Percentiles rank a stretch among this genome's conserved stretches.
phyloP scores from a whole-genome alignment of 2,888 invertebrate genomes.

The Trilocha varians region DNA sequence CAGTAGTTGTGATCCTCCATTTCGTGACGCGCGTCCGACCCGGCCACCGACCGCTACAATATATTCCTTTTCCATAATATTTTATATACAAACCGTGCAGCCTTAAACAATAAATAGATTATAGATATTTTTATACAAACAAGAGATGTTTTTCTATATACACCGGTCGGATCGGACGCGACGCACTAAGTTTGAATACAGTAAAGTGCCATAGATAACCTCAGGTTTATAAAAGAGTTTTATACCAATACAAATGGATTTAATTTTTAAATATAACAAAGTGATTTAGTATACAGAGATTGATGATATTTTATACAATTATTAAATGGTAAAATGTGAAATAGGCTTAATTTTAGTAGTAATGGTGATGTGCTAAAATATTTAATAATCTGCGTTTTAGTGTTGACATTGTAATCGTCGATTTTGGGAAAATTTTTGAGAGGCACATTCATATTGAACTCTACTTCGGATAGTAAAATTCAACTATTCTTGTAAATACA shows the following conservation, averaged over 20 bases:
- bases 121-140: slow-evolving; percentile 71
- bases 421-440: slow-evolving; percentile 23
- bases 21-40: slow-evolving; percentile 38
- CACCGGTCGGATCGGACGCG: slow-evolving; percentile 36
- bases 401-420: slow-evolving; percentile 15
- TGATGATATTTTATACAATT: slow-evolving; percentile 75
- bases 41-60: slow-evolving; percentile 33
- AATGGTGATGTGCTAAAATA: slow-evolving; percentile 45
- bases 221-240: slow-evolving; percentile 73
- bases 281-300: slow-evolving; percentile 74
- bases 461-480: slow-evolving; percentile 17
- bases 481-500: slow-evolving; percentile 58
- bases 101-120: slow-evolving; percentile 67
- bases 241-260: slow-evolving; percentile 74
- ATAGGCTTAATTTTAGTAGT: slow-evolving; percentile 65
- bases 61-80: slow-evolving; percentile 21
- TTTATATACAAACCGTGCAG: slow-evolving; percentile 46
- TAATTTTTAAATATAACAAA: slow-evolving; percentile 73
- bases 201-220: slow-evolving; percentile 69
- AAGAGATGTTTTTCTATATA: slow-evolving; percentile 32
- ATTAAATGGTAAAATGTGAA: slow-evolving; percentile 64
- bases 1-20: slow-evolving; percentile 52
- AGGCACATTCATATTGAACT: slow-evolving; percentile 17
- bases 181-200: slow-evolving; percentile 66
- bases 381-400: slow-evolving; percentile 13